Percentiles rank a stretch among this genome's conserved stretches.
Conservation (phyloP, 2,113 vertebrate genomes). For the Malurus cyaneus region DNA sequence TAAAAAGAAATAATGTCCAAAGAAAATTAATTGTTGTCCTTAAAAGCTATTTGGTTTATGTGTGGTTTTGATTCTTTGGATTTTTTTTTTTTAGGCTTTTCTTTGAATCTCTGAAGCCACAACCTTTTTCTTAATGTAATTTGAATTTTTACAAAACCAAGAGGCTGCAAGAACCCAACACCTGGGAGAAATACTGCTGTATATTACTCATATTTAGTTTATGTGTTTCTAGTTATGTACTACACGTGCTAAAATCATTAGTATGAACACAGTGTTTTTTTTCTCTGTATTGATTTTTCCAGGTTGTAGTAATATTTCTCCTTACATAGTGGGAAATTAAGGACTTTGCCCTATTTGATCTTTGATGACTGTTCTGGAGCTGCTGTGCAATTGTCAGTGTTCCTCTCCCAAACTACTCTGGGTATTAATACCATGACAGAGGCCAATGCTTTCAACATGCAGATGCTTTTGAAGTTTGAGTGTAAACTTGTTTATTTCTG, state of each 20-base stretch:
- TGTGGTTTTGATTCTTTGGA: not conserved
- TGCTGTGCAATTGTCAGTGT: not conserved
- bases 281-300: not conserved
- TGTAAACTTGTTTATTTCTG: not conserved
- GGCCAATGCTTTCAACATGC: not conserved
- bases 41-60: not conserved
- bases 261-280: not conserved
- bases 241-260: not conserved
- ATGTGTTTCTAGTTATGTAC: not conserved
- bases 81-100: not conserved
- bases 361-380: not conserved
- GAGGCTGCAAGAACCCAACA: not conserved
- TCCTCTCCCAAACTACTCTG: not conserved
- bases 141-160: not conserved
- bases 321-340: not conserved
- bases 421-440: not conserved
- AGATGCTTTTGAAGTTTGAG: not conserved
- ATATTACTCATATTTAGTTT: not conserved
- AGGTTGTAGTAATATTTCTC: not conserved
- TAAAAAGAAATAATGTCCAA: not conserved
- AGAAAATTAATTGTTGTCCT: not conserved
- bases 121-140: not conserved
- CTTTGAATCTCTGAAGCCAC: not conserved
- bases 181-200: not conserved
- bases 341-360: not conserved